Evolutionary conservation across 1,140 invertebrate genomes (phyloP), one percentile per base, ranked within the genome.

Genomic region (Cydia splendana): DNA sequence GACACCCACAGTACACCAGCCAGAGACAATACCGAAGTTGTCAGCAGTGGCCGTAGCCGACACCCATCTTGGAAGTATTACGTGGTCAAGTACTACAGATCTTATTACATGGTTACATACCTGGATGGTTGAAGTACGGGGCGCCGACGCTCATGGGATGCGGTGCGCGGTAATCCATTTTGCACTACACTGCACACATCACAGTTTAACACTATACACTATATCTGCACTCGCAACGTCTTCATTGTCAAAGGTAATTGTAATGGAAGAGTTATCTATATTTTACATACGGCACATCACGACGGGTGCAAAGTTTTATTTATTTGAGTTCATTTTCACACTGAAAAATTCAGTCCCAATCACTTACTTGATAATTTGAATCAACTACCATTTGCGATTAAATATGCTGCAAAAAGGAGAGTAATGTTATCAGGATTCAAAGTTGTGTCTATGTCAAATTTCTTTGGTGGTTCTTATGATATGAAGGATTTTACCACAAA

Each of bases 81-180:
- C 38, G 38, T 10, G 38, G 48, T 15, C 12, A 51, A 13, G 48
- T 13, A 51, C n/a, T 18, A 3, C 15, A 57, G 13, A n/a, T 2
- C 51, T 15, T 51, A 9, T 20, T 34, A 13, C 13, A 30, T 5
- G 7, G 1, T n/a, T 65, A 87, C 82, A 84, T 88, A 93, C 92
- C 91, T 89, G 91, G 86, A 65, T 91, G 90, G 34, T 88, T 84
- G 79, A 85, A 90, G 89, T 90, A 92, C 24, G 91, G 87, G 75
- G 88, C 76, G 75, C 87, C 91, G 86, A 84, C 87, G 86, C 82
- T 91, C 84, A 88, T 83, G 74, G 92, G 91, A 78, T 88, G 86
- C 34, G 89, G 91, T 45, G 87, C 88, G 34, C 92, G 88, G 78
- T 93, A 93, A 80, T 93, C 92, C 92, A 93, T 93, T 42, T 74